Evolutionary conservation across 1,140 invertebrate genomes (phyloP), one percentile per base, ranked within the genome.

Genomic region (Holotrichia oblita): DNA sequence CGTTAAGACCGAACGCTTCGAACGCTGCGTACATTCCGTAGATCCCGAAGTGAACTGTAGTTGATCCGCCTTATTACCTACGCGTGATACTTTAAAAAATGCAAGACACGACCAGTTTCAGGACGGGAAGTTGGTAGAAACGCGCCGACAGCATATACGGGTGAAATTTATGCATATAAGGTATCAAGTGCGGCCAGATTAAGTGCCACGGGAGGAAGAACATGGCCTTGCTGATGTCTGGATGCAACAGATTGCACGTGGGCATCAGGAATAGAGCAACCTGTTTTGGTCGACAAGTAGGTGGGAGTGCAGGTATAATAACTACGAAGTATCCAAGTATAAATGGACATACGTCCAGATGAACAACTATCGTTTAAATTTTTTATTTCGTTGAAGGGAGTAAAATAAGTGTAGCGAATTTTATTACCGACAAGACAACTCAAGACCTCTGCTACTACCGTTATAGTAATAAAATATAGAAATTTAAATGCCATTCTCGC

Each of bases 211-310:
- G 48, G 48, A 55, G 48, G 48, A 55, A 55, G 48, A 55, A 55
- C 48, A 55, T 17, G 61, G 61, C 61, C 61, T 69, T 69, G 61
- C 22, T 69, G 61, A 69, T 69, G 61, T 69, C 61, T 69, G 61
- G 61, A 69, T 34, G 61, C 61, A 34, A 55, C 48, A 69, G 61
- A 69, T 69, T 69, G 61, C 61, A 69, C 61, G 61, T 69, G 61
- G 61, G 61, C 61, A 69, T 27, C 22, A 69, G 24, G 61, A 69
- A 69, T 69, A 20, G 61, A 69, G 61, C 61, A 69, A 69, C 61
- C 61, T 69, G 61, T 69, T 69, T 69, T 34, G 61, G 61, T 34
- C 27, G 61, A 24, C 7, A 20, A 17, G 61, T 14, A 69, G 61
- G 61, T 69, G 61, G 61, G 27, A 69, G 61, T 69, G 61, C 27